Evolutionary conservation across 2,888 invertebrate species (phyloP).

Genomic region (Calephelis perditalis): DNA sequence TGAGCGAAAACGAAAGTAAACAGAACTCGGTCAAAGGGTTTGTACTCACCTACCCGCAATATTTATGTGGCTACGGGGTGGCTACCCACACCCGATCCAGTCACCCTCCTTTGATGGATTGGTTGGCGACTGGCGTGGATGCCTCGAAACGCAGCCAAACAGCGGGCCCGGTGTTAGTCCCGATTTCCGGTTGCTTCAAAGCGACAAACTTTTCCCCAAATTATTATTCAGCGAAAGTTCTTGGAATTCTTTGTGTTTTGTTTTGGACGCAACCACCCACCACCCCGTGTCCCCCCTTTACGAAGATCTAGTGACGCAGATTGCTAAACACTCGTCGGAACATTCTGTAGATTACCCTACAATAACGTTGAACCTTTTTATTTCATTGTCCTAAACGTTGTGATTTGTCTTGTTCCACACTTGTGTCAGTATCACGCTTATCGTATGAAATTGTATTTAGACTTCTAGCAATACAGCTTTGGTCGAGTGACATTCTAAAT

Average conservation of each 20-base stretch:
- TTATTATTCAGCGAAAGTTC: conserved; percentile 72
- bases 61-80: conserved; percentile 75
- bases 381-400: conserved; percentile 8
- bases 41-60: conserved; percentile 78
- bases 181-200: conserved; percentile 60
- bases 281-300: conserved; percentile 36
- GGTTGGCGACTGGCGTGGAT: conserved; percentile 74
- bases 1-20: conserved; percentile 79
- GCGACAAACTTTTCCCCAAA: conserved; percentile 63
- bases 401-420: background rate
- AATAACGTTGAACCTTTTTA: conserved; percentile 22
- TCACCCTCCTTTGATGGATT: conserved; percentile 77
- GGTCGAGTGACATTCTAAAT: too few species aligned
- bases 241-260: conserved; percentile 65
- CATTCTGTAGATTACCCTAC: conserved; percentile 30
- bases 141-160: conserved; percentile 67
- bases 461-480: too few species aligned
- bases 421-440: too few species aligned
- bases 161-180: conserved; percentile 60
- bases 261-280: conserved; percentile 46
- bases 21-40: conserved; percentile 80
- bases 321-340: conserved; percentile 40
- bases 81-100: conserved; percentile 65
- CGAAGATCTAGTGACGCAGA: conserved; percentile 47
- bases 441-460: too few species aligned